phyloP scores from a whole-genome alignment of 2,797 vertebrate species.

The Cyprinodon diabolis region DNA sequence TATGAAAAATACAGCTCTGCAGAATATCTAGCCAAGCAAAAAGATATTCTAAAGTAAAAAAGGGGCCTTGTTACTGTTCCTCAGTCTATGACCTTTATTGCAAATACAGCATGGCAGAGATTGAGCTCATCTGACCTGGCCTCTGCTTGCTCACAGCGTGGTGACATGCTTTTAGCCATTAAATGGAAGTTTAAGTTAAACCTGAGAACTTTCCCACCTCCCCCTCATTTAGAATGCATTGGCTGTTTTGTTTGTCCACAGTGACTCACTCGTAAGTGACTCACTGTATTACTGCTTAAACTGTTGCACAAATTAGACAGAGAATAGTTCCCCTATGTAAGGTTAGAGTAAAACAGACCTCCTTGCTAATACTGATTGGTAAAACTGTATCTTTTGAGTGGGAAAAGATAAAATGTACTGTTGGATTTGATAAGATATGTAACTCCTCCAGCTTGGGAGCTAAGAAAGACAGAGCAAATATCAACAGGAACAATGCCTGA shows the following conservation, averaged over 20 bases:
- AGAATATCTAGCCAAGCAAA: slow-evolving; percentile 60
- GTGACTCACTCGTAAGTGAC: slow-evolving; percentile 63
- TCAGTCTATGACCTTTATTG: slow-evolving; percentile 73
- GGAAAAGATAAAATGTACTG: slow-evolving; percentile 45
- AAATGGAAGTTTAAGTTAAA: slow-evolving; percentile 69
- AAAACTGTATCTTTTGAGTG: slow-evolving; percentile 31
- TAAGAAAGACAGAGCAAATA: slow-evolving; percentile 30
- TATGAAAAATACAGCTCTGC: slow-evolving; percentile 73
- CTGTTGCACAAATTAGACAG: slow-evolving; percentile 58
- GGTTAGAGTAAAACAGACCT: slow-evolving; percentile 28
- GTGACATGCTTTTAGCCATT: slow-evolving; percentile 57
- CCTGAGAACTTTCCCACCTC: slow-evolving; percentile 38
- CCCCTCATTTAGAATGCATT: slow-evolving; percentile 65
- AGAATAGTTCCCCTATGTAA: slow-evolving; percentile 9
- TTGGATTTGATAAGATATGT: slow-evolving; percentile 41
- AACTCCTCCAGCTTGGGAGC: slow-evolving; percentile 27
- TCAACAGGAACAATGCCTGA: slow-evolving; percentile 41
- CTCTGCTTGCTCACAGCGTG: slow-evolving; percentile 49
- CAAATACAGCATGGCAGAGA: slow-evolving; percentile 54
- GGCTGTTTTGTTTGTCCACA: slow-evolving; percentile 63
- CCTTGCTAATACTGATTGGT: slow-evolving; percentile 16
- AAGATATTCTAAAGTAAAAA: slow-evolving; percentile 59
- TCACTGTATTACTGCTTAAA: slow-evolving; percentile 49
- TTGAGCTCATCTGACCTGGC: slow-evolving; percentile 53
- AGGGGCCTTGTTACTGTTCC: slow-evolving; percentile 57